Evolutionary conservation across 2,888 invertebrate genomes (phyloP), one percentile per base, ranked within the genome.

Genomic region (Megastigmus dorsalis): DNA sequence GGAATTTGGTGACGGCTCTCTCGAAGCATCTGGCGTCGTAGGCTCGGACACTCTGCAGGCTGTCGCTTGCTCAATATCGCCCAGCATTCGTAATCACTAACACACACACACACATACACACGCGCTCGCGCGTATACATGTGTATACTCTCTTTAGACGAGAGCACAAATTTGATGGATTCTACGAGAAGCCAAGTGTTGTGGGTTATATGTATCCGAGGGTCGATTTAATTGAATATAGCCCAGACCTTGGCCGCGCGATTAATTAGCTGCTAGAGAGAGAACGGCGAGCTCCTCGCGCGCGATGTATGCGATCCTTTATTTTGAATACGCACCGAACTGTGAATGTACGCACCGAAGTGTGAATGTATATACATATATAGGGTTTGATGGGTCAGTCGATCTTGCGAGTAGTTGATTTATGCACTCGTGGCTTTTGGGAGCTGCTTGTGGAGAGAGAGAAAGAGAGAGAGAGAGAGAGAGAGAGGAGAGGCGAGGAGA

Each of bases 201-300:
- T 55, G 68, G 43, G 28, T 48, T 38, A 20, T 45, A 52, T 15
- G 28, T 20, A 20, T 73, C 55, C 72, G 52, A 74, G 75, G 79
- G 79, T 63, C 65, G 77, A 73, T 79, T 77, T 78, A 74, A 79
- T 80, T 79, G 75, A 74, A 74, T n/a, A n/a, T 57, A 65, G 66
- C 70, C 65, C n/a, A n/a, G n/a, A 30, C 50, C 62, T 62, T 66
- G n/a, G 45, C 48, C 43, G 38, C 23, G n/a, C 72, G 45, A 45
- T 54, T 72, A 72, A 70, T 78, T 73, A 75, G 70, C 54, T 15
- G n/a, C n/a, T n/a, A n/a, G 43, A 20, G 54, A 13, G 50, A 59
- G n/a, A n/a, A n/a, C n/a, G n/a, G n/a, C n/a, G n/a, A n/a, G n/a
- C n/a, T n/a, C n/a, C n/a, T n/a, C n/a, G n/a, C n/a, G n/a, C n/a